Percentiles rank a stretch among this genome's conserved stretches.
Conservation (phyloP, 2,888 invertebrate genomes). For the Chirona hameri region DNA sequence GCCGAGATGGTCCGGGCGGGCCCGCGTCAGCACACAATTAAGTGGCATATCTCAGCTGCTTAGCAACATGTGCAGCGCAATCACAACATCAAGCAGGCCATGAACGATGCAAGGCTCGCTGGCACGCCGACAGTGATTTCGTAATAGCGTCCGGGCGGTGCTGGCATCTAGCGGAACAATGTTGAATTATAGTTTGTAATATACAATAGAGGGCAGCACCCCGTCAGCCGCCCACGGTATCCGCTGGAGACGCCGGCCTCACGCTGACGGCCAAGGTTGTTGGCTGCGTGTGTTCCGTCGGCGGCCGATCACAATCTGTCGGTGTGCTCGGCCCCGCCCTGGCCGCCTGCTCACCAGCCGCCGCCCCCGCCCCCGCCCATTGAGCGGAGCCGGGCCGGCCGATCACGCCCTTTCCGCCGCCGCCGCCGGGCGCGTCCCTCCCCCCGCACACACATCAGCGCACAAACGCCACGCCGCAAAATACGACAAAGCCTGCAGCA, state of each 20-base stretch:
- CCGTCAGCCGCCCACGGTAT: background rate
- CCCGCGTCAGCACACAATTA: background rate
- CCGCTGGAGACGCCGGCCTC: background rate
- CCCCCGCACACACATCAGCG: background rate
- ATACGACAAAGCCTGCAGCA: background rate
- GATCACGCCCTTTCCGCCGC: no score
- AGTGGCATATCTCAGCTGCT: background rate
- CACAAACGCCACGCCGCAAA: background rate
- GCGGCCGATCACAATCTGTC: background rate
- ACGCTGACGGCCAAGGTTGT: background rate
- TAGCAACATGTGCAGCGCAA: background rate
- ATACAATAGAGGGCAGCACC: background rate
- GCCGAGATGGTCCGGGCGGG: background rate
- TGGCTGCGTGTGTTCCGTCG: background rate
- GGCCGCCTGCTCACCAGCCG: background rate
- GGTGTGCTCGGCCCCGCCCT: background rate
- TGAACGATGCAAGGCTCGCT: no score
- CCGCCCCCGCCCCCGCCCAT: constrained; percentile 1
- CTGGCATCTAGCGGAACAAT: no score
- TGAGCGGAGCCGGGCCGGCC: background rate
- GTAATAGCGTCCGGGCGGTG: no score
- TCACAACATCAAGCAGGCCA: no score
- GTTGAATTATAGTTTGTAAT: no score
- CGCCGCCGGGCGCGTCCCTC: no score
- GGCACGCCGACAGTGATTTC: no score